These are phyloP conservation scores for Ceyx margarethae DNA, from an alignment of 2,113 vertebrate species.

Conservation along the genomic window DNA sequence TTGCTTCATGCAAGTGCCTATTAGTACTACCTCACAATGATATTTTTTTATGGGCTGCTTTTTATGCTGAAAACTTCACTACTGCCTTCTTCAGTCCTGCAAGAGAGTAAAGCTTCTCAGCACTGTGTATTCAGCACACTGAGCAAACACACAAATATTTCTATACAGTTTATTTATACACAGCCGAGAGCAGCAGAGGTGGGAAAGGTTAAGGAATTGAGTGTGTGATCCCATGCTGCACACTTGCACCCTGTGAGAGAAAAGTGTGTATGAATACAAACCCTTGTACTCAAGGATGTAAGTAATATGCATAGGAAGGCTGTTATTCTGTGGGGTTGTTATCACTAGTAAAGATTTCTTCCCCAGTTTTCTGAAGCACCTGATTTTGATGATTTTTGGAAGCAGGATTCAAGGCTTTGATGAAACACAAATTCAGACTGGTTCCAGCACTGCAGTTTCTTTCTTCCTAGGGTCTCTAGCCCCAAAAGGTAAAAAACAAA, in stretches of 20 bases:
- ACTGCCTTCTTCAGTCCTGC: not conserved
- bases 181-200: not conserved
- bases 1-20: not conserved
- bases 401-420: not conserved
- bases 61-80: not conserved
- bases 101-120: not conserved
- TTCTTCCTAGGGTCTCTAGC: not conserved
- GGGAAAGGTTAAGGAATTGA: not conserved
- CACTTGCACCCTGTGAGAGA: not conserved
- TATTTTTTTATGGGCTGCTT: not conserved
- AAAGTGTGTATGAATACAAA: not conserved
- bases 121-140: not conserved
- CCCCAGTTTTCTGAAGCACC: not conserved
- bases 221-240: not conserved
- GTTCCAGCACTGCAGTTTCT: not conserved
- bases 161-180: not conserved
- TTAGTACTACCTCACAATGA: not conserved
- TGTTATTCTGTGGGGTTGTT: not conserved
- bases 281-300: not conserved
- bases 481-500: not conserved
- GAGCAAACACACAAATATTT: not conserved
- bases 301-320: not conserved
- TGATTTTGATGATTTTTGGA: not conserved
- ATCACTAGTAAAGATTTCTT: not conserved
- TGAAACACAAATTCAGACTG: not conserved